These are phyloP conservation scores for Notodonta ziczac DNA, from an alignment of 2,888 invertebrate genomes.

Conservation along the genomic window DNA sequence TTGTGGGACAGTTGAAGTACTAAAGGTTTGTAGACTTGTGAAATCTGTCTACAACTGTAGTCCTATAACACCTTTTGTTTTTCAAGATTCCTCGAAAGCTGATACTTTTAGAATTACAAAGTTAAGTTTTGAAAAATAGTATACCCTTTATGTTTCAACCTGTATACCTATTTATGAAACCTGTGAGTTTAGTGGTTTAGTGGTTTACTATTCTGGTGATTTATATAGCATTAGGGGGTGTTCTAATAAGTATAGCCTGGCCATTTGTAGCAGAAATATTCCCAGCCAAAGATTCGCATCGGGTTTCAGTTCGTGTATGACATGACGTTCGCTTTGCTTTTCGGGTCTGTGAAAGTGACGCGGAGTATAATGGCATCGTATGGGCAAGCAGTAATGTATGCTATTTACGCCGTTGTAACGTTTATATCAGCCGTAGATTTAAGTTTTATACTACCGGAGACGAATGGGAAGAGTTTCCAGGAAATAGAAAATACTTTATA, in stretches of 20 bases:
- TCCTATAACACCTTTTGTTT: too few relatives aligned
- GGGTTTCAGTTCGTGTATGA: constrained; percentile 50
- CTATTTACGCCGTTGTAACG: constrained; percentile 44
- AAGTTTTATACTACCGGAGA: constrained; percentile 57
- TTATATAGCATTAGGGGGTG: constrained; percentile 48
- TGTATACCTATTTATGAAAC: constrained; percentile 44
- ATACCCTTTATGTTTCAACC: too few relatives aligned
- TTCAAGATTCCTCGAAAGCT: too few relatives aligned
- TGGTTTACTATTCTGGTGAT: constrained; percentile 44
- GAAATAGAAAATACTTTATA: constrained; percentile 82
- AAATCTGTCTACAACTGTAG: too few relatives aligned
- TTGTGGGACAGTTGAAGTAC: too few relatives aligned
- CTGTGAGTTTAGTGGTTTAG: constrained; percentile 41
- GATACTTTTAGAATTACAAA: too few relatives aligned
- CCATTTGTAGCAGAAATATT: constrained; percentile 60
- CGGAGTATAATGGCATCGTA: constrained; percentile 44
- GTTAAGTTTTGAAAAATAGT: too few relatives aligned
- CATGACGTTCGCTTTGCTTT: constrained; percentile 52
- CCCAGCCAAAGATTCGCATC: constrained; percentile 54
- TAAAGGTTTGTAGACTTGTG: too few relatives aligned
- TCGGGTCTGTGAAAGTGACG: constrained; percentile 54
- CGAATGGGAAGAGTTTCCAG: constrained; percentile 87
- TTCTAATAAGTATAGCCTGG: constrained; percentile 51
- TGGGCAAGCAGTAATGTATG: constrained; percentile 51
- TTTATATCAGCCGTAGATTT: constrained; percentile 41